Base-by-base conservation (phyloP, 2,888 invertebrate genomes). In the Dynastes tityus region DNA sequence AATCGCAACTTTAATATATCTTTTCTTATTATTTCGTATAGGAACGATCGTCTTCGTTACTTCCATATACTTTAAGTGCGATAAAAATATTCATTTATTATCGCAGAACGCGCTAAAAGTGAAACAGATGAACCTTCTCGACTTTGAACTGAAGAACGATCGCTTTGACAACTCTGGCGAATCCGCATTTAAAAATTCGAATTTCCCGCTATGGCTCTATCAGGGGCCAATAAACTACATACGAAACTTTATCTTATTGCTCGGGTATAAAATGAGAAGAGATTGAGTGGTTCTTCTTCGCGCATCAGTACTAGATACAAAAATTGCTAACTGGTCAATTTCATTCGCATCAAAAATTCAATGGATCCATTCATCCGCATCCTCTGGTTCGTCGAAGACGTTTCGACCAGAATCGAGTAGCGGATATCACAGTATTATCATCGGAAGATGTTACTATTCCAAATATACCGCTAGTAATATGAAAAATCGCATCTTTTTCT, bases 401-500 rank as follows among this genome's bases (percentile, higher is more conserved):
- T 5, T 37, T 8, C 49, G 55, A 29, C n/a, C 55, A 27, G 9
- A 27, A 22, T 73, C 55, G 68, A 45, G 55, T n/a, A 73, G 40
- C 55, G 45, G 5, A 8, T 11, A 11, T 45, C 45, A 29, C 45
- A 76, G 51, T 76, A 64, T 76, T 76, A 63, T 45, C 45, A 53
- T 51, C 29, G 29, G 45, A 22, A 45, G 63, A 45, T 16, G 63
- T 37, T 32, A 9, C 29, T 37, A 8, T 8, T 37, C 11, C 37
- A 65, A 70, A 32, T 65, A 51, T 29, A 3, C 5, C 13, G 5
- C 8, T 27, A 49, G 11, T 74, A 77, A 53, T 79, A 88, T 88
- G 88, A 83, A 84, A 83, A 87, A 87, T 82, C 82, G 87, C 78
- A 85, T 84, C 82, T 88, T 87, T 83, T 85, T 87, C 80, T 88